These are phyloP conservation scores for Mechanitis mazaeus DNA, from an alignment of 2,888 invertebrate species.

Conservation along the genomic window DNA sequence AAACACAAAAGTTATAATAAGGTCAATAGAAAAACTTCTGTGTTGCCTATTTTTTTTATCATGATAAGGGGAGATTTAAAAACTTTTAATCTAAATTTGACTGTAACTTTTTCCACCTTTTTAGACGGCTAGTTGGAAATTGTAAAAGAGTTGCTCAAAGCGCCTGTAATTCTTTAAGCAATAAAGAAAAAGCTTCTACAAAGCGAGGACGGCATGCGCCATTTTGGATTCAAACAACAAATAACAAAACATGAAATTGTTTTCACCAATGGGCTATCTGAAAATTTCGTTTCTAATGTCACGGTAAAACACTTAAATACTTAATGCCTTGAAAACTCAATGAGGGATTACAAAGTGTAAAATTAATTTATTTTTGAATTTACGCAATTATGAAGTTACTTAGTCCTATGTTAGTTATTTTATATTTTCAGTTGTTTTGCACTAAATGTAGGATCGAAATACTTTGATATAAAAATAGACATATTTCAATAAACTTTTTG, in stretches of 20 bases:
- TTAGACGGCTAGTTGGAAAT: constrained; percentile 27
- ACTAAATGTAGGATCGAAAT: no score
- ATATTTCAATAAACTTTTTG: no score
- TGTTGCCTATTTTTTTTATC: not conserved
- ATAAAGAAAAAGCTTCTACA: constrained; percentile 30
- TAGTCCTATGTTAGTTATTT: not conserved
- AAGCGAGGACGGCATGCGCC: constrained; percentile 22
- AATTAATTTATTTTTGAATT: no score
- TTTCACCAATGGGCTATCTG: constrained; percentile 19
- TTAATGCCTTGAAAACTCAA: no score
- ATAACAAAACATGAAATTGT: constrained; percentile 24
- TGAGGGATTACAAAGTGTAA: no score
- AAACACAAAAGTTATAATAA: not conserved
- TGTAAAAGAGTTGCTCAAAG: constrained; percentile 33
- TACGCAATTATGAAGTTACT: no score
- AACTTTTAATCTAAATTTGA: constrained; percentile 24
- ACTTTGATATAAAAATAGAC: no score
- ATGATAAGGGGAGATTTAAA: constrained; percentile 9
- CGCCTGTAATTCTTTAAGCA: constrained; percentile 33
- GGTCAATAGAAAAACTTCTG: not conserved
- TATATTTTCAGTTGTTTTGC: not conserved
- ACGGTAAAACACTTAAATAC: not conserved
- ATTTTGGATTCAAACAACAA: constrained; percentile 28
- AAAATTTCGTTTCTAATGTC: constrained; percentile 8
- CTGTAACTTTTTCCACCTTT: constrained; percentile 23